These are phyloP conservation scores for Ochropleura leucogaster DNA, from an alignment of 2,888 invertebrate species.

Conservation along the genomic window DNA sequence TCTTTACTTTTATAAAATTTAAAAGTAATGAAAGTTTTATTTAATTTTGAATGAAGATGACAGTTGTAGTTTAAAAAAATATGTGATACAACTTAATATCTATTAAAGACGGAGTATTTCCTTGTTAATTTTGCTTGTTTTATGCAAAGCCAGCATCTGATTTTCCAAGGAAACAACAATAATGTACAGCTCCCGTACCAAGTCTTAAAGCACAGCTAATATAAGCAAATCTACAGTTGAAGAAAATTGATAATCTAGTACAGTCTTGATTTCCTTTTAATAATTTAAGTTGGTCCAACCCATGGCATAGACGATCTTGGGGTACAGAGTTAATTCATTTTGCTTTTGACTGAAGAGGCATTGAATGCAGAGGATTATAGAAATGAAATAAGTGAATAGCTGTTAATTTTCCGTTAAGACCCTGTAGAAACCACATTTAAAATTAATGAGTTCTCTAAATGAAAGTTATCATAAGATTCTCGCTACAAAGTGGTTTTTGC, in stretches of 20 bases:
- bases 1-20: no score
- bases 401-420: conserved; percentile 1
- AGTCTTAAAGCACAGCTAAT: not conserved
- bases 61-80: conserved; percentile 9
- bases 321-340: not conserved
- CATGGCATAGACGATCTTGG: not conserved
- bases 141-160: not conserved
- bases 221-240: not conserved
- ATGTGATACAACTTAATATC: not conserved
- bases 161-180: not conserved
- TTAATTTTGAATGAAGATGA: not conserved
- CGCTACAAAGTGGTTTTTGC: conserved; percentile 5
- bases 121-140: not conserved
- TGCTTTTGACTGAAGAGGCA: not conserved
- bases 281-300: not conserved
- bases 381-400: conserved; percentile 11
- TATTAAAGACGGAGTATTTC: not conserved
- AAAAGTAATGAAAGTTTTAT: no score
- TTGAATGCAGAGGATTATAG: conserved; percentile 7
- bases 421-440: conserved; percentile 2
- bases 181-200: not conserved
- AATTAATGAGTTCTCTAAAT: conserved; percentile 34
- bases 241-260: accelerated
- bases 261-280: not conserved
- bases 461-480: conserved; percentile 45